Evolutionary conservation across 1,140 invertebrate genomes (phyloP), one percentile per base, ranked within the genome.

Genomic region (Atta colombica): DNA sequence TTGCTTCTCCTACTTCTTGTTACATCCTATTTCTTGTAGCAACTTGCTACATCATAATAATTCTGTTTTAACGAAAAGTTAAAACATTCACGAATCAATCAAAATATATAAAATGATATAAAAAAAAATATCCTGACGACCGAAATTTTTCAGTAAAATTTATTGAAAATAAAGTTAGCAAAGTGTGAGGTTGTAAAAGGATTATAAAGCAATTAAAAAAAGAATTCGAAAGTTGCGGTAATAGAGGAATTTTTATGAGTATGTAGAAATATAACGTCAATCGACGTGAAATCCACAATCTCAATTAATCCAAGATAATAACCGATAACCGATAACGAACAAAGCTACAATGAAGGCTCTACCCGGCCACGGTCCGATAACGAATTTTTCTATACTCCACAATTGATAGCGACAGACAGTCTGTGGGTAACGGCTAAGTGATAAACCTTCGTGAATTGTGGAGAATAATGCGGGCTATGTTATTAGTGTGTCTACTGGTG

Each of bases 291-390:
- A 71, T 58, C 12, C 18, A 45, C 39, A 18, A 66, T 61, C n/a
- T 75, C 45, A 88, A 89, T 88, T 78, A 61, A 61, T 10, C 8
- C n/a, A 1, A 65, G 65, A 77, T 65, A 80, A 28, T 63, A 61
- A 75, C 16, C 55, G 88, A 87, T 89, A 90, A 7, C 51, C 1
- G 69, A 77, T 88, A 88, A 81, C 72, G 66, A 5, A 51, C 25
- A 16, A n/a, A 31, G 55, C 55, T 12, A 25, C 28, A 84, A 90
- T 90, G 88, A 88, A 75, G 10, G 14, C 51, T 71, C 53, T 60
- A 1, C 31, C 12, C 14, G 49, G 18, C 5, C 21, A 25, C 6
- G 21, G 6, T 16, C 60, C 5, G 85, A 88, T 87, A 88, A 86
- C 66, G 55, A 87, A 51, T 31, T 60, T 87, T 18, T 51, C 5